Conservation (phyloP, 2,888 invertebrate genomes). For the Protonemura montana region DNA sequence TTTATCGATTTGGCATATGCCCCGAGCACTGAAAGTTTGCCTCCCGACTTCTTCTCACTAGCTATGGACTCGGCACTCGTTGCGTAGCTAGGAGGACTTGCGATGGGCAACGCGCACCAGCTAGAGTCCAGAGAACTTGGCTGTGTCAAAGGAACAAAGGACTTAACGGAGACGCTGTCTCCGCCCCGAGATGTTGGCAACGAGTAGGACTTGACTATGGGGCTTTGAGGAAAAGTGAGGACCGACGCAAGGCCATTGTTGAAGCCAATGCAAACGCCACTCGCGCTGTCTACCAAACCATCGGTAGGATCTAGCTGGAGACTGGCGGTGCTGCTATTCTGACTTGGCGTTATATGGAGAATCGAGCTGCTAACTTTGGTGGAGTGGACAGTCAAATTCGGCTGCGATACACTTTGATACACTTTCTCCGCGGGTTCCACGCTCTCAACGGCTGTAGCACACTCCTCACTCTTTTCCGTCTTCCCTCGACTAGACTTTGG, state of each 20-base stretch:
- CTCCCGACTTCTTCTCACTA: not conserved
- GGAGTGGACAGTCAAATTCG: not conserved
- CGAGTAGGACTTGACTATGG: constrained; percentile 45
- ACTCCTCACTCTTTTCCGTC: not conserved
- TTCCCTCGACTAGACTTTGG: not conserved
- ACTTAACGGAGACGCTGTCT: constrained; percentile 5
- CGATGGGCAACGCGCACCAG: constrained; percentile 9
- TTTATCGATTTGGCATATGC: constrained; percentile 31
- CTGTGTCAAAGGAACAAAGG: constrained; percentile 1
- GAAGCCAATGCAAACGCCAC: constrained; percentile 48
- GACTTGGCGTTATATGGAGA: constrained; percentile 29
- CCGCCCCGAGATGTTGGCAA: constrained; percentile 31
- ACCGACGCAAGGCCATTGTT: constrained; percentile 47
- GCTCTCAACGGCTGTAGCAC: not conserved
- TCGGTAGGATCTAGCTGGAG: not conserved
- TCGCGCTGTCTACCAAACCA: not conserved
- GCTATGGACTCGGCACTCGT: constrained; percentile 30
- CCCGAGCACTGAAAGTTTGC: constrained; percentile 26
- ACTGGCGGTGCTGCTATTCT: constrained; percentile 31
- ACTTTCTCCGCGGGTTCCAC: not conserved
- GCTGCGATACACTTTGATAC: constrained; percentile 18
- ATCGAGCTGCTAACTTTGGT: constrained; percentile 34
- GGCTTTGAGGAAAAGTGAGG: constrained; percentile 45
- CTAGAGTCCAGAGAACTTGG: constrained; percentile 30
- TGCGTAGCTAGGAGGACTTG: not conserved